These are phyloP conservation scores for Dasypolia templi DNA, from an alignment of 2,888 invertebrate species.

Conservation along the genomic window DNA sequence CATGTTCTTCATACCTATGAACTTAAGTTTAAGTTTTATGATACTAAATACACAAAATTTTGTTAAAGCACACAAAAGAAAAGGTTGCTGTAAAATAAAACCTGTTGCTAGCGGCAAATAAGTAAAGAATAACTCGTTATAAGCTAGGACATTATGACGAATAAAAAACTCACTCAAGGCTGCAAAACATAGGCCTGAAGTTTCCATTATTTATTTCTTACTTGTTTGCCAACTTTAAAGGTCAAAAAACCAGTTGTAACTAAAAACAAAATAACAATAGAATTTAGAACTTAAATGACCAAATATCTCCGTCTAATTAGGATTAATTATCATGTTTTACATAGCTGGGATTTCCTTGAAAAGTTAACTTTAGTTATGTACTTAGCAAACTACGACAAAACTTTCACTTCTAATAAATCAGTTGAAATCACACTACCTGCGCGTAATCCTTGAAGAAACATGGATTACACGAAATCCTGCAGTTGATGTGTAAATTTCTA, in stretches of 20 bases:
- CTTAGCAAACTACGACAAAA: slow-evolving; percentile 57
- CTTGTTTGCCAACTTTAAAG: slow-evolving; percentile 47
- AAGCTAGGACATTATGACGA: slow-evolving; percentile 47
- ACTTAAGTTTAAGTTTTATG: not conserved
- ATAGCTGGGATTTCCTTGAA: slow-evolving; percentile 49
- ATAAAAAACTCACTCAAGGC: slow-evolving; percentile 64
- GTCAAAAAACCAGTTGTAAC: slow-evolving; percentile 60
- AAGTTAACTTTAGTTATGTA: slow-evolving; percentile 35
- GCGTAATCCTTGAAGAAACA: slow-evolving; percentile 68
- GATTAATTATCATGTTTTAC: slow-evolving; percentile 8
- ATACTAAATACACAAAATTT: not conserved
- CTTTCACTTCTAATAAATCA: slow-evolving; percentile 80
- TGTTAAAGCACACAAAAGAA: not conserved
- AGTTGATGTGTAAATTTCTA: slow-evolving; percentile 70
- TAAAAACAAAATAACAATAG: slow-evolving; percentile 17
- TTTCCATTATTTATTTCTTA: slow-evolving; percentile 31
- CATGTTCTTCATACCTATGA: not conserved
- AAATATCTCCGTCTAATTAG: slow-evolving; percentile 21
- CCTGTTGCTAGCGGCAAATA: slow-evolving; percentile 17
- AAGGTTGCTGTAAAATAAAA: not conserved
- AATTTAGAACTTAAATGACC: slow-evolving; percentile 14
- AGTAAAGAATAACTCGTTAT: slow-evolving; percentile 39
- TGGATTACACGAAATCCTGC: slow-evolving; percentile 76
- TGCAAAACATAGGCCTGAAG: slow-evolving; percentile 16
- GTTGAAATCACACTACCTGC: slow-evolving; percentile 75